phyloP scores from a whole-genome alignment of 2,113 vertebrate genomes.

The Prinia subflava region DNA sequence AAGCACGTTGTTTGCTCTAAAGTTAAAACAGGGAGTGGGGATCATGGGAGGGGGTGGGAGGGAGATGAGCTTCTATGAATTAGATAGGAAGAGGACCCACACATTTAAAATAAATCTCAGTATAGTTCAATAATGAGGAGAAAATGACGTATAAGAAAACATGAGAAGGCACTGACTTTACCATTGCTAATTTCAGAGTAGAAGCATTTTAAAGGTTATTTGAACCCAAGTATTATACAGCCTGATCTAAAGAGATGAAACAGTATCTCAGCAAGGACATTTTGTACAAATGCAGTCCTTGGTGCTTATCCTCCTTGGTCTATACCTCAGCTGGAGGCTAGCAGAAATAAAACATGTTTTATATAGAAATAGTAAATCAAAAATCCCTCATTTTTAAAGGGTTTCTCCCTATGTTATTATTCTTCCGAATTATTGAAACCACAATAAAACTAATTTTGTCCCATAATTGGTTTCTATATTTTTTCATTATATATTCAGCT shows the following conservation, averaged over 20 bases:
- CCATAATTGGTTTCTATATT: neutral
- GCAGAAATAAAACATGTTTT: neutral
- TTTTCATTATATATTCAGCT: neutral
- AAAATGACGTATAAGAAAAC: neutral
- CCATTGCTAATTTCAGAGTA: neutral
- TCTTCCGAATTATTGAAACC: neutral
- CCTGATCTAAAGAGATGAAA: neutral
- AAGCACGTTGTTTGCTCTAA: neutral
- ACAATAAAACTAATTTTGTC: neutral
- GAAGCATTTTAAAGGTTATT: neutral
- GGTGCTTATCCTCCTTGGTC: neutral
- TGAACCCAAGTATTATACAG: neutral
- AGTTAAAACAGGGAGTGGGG: neutral
- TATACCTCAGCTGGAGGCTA: slow-evolving; percentile 17
- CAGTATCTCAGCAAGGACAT: slow-evolving; percentile 11
- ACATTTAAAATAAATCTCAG: neutral
- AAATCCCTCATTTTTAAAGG: neutral
- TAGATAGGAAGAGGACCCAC: neutral
- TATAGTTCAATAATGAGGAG: neutral
- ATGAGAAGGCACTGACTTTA: neutral
- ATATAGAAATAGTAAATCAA: neutral
- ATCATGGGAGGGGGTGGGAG: too few relatives aligned
- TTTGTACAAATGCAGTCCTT: neutral
- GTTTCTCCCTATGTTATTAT: neutral
- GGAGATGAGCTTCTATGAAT: neutral